Base-by-base conservation (phyloP, 2,888 invertebrate genomes). In the Diaperis boleti region DNA sequence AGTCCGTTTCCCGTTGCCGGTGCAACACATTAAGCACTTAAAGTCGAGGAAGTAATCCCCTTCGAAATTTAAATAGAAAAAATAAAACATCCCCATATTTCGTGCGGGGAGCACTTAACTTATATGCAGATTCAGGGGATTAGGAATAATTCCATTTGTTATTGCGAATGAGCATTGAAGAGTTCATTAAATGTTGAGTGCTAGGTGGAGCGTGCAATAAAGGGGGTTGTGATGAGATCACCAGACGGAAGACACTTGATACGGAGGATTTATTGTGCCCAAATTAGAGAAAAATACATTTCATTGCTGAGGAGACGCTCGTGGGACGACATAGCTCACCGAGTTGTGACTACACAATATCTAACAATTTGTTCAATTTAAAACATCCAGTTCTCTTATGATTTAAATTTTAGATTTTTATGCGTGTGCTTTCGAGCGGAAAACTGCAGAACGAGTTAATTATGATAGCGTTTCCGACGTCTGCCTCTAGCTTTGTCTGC, bases 121-220 rank as follows among this genome's bases (percentile, higher is more conserved):
- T 66, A 61, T 59, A 66, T 65, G 62, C 68, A 61, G 63, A 65
- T 64, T 62, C 65, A 63, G 65, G 62, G 72, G 68, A 70, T 70
- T 69, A 68, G 62, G 63, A 72, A 69, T 72, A 69, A 72, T 69
- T 67, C 69, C 69, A 67, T 69, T 69, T 71, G 66, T 70, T 67
- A 69, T 69, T 62, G 62, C 67, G 52, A 62, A 62, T 69, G 68
- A 67, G 49, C 67, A 66, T 29, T 72, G 68, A 68, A 70, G 72
- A 69, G 70, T 70, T 72, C 72, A 70, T 72, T 72, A 72, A 66
- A 66, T 69, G 69, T 69, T 68, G 66, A 68, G 68, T 67, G 69
- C 64, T 67, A 61, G 65, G 42, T 56, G 37, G 37, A 64, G 64
- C 59, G 59, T 18, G 47, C 10, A n/a, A 26, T 17, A 14, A 59